Evolutionary conservation across 2,113 vertebrate species (phyloP), one percentile per base, ranked within the genome.

Genomic region (Cryptotis parvus): DNA sequence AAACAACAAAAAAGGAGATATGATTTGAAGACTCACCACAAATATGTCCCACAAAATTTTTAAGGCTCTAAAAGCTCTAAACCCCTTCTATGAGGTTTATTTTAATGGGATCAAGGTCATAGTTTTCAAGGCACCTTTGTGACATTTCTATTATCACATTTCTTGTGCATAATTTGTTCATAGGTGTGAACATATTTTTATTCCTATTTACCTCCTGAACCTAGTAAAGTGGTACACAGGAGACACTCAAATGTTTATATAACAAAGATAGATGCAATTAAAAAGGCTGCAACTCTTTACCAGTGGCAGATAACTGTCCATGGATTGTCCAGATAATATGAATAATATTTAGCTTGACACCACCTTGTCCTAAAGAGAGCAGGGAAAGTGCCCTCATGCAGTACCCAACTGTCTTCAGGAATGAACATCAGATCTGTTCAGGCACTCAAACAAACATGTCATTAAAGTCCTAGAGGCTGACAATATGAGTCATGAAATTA

Each of bases 401-500:
- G 39, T 58, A 87, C n/a, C 65, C 75, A 78, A 87, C 73, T 45
- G 43, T 77, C 83, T 92, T 92, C 45, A 72, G 61, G 35, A 95
- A 74, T 43, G 39, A 82, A 33, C 41, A 76, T 75, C 26, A 55
- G 77, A 68, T 74, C 45, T 35, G 15, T 88, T 83, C 68, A 76
- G 68, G 73, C 45, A 55, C 39, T 82, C 69, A 81, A 76, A 93
- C 33, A 87, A 90, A 94, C 75, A 82, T 94, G 37, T 94, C 75
- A 94, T 69, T 90, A 80, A 93, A 95, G 52, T 39, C 43, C 33
- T 41, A 75, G 58, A 88, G 33, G 52, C 70, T 83, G 74, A 85
- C 81, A 90, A 79, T 79, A 87, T 72, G 87, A 87, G 91, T 58
- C 81, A 82, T 89, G 65, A 94, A 93, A 94, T 92, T 91, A 90